phyloP scores from a whole-genome alignment of 2,113 vertebrate species.

The Himantopus leucocephalus region DNA sequence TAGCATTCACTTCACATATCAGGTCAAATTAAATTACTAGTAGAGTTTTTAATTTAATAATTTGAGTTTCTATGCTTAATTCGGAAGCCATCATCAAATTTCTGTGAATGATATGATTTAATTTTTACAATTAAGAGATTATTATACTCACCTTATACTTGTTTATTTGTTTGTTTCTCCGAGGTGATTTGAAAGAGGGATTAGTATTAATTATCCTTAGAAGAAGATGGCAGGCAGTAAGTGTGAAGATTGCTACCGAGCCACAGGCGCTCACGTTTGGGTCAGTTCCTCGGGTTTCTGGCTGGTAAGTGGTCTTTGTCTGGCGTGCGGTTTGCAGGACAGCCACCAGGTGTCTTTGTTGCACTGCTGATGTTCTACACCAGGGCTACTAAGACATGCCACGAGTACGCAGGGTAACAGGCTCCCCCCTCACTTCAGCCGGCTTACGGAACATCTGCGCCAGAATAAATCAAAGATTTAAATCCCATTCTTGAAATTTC shows the following conservation, averaged over 20 bases:
- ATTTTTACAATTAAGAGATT: neutral
- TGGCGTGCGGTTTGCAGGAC: neutral
- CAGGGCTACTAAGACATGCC: accelerated
- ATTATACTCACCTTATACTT: neutral
- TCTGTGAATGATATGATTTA: neutral
- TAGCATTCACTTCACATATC: neutral
- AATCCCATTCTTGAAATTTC: neutral
- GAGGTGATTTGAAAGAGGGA: neutral
- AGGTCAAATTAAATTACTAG: neutral
- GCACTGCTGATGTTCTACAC: neutral
- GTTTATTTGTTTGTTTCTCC: neutral
- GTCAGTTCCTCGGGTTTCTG: too few relatives aligned
- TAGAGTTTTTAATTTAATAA: neutral
- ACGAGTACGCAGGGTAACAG: accelerated
- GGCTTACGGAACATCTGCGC: neutral
- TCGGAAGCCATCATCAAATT: neutral
- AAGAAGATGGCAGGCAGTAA: accelerated
- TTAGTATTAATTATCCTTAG: neutral
- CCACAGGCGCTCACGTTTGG: accelerated
- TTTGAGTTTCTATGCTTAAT: neutral
- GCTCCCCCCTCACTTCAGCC: neutral
- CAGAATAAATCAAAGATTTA: neutral
- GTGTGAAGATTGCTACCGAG: neutral
- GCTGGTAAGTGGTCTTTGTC: neutral
- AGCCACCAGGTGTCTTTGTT: conserved; percentile 74